Evolutionary conservation across 1,140 invertebrate genomes (phyloP), one percentile per base, ranked within the genome.

Genomic region (Drosophila ogumai): DNA sequence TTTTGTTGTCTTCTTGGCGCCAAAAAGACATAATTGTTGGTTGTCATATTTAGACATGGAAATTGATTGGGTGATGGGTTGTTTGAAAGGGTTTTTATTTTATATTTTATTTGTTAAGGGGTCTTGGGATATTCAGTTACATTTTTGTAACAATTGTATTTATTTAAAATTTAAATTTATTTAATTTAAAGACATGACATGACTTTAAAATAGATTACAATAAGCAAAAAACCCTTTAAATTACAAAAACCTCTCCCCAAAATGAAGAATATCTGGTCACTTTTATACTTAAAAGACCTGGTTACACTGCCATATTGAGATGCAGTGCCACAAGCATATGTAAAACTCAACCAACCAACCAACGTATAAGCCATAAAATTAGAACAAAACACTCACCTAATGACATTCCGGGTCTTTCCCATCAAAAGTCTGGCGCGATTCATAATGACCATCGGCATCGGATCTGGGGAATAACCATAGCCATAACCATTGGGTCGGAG

Each of bases 371-470:
- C 60, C 72, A 88, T 87, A 87, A 87, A 88, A 47, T n/a, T 44
- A 43, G 63, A 57, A 79, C 68, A 77, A 84, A 85, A 75, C 81
- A 72, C 38, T 76, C 69, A 75, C 55, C 86, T 90, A 90, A 90
- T 90, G 81, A 90, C 78, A 90, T 90, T 85, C 81, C 75, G 74
- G 86, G 86, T 73, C 71, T 90, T 90, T 90, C 86, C 86, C 88
- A 87, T 72, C 88, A 91, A 87, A 91, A 79, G 86, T 91, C 86
- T 90, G 87, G 82, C 69, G 50, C 80, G 63, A 84, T 87, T 91
- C 79, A 91, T 91, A 87, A 91, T 82, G 71, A 80, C 66, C 66
- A 54, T 6, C 17, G 63, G 25, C 8, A 49, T 17, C 32, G 36
- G 22, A 41, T 34, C 34, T 54, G 55, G 41, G 50, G 56, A 86